Conservation (phyloP, 2,113 vertebrate species). For the Ailuropoda melanoleuca region DNA sequence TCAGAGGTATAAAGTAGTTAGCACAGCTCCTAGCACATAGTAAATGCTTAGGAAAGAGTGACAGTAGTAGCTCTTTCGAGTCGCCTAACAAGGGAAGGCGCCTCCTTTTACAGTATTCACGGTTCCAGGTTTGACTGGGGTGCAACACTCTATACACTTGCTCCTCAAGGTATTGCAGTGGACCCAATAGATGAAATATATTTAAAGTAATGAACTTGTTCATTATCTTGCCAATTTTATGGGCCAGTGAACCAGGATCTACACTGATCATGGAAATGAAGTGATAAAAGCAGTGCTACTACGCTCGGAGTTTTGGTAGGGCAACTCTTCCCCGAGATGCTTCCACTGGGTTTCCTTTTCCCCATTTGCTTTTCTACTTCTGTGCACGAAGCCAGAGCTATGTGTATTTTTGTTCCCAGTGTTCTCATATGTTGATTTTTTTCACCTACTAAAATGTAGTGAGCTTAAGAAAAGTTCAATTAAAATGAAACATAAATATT, state of each 20-base stretch:
- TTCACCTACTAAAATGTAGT: constrained; percentile 67
- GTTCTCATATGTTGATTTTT: constrained; percentile 57
- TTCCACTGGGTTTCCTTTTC: neutral
- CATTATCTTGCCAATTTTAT: constrained; percentile 57
- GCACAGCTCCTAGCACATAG: neutral
- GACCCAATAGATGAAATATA: constrained; percentile 27
- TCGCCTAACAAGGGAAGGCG: neutral
- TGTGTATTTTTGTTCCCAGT: constrained; percentile 45
- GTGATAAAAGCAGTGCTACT: neutral
- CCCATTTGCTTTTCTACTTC: neutral
- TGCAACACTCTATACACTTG: constrained; percentile 25
- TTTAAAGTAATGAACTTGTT: constrained; percentile 46
- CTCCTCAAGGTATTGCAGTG: neutral
- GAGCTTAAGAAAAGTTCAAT: constrained; percentile 76
- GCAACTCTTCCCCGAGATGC: neutral
- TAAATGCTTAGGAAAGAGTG: constrained; percentile 8
- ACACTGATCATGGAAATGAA: neutral
- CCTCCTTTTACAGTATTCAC: neutral
- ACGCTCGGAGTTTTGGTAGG: neutral
- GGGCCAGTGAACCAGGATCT: neutral
- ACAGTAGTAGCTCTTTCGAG: neutral
- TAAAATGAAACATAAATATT: constrained; percentile 74
- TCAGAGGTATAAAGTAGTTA: neutral
- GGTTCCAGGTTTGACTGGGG: constrained; percentile 9
- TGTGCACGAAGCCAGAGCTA: constrained; percentile 17